Evolutionary conservation across 2,113 vertebrate genomes (phyloP).

Genomic region (Acrocephalus arundinaceus): DNA sequence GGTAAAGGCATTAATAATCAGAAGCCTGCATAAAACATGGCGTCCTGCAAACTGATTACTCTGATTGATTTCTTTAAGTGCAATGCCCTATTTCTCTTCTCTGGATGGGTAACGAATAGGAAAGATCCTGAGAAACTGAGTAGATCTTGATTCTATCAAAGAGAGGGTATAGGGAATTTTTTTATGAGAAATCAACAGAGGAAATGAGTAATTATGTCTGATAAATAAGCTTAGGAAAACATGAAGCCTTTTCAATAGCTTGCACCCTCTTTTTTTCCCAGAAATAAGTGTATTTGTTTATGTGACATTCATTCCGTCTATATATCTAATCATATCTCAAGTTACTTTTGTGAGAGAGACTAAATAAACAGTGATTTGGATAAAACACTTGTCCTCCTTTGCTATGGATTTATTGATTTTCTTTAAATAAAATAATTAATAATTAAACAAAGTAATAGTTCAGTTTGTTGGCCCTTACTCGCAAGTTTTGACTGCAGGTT

Average conservation of each 20-base stretch:
- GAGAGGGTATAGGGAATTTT: neutral
- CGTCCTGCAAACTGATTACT: neutral
- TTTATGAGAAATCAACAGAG: neutral
- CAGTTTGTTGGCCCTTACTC: neutral
- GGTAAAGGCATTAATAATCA: neutral
- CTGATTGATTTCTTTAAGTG: neutral
- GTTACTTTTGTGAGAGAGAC: rapidly evolving
- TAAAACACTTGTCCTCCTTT: neutral
- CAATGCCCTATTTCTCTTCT: neutral
- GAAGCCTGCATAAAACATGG: neutral
- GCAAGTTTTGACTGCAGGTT: neutral
- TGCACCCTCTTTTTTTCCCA: neutral
- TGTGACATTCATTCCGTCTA: neutral
- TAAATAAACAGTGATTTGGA: neutral
- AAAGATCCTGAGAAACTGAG: neutral
- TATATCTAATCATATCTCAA: neutral
- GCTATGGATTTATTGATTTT: neutral
- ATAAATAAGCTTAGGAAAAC: neutral
- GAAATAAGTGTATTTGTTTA: neutral
- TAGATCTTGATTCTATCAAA: neutral
- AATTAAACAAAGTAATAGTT: neutral
- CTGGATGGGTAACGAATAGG: neutral
- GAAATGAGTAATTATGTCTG: neutral
- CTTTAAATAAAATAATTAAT: neutral
- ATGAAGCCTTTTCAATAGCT: neutral